Percentiles rank a stretch among this genome's conserved stretches.
These are phyloP conservation scores for Ctenodactylus gundi DNA, from an alignment of 2,113 vertebrate species.

Conservation along the genomic window DNA sequence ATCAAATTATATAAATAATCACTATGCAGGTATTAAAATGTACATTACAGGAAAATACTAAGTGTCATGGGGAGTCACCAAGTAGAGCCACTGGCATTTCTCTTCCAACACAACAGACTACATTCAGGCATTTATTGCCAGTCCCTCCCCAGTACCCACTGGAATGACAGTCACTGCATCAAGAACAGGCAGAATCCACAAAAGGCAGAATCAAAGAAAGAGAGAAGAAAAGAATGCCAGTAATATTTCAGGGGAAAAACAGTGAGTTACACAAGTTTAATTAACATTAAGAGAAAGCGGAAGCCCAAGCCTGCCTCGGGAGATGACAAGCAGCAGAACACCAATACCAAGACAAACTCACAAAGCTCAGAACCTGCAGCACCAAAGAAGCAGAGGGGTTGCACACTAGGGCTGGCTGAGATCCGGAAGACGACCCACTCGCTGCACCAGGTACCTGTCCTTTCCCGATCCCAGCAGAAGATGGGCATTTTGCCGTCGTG, in stretches of 20 bases:
- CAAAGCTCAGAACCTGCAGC: not conserved
- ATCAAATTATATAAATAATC: fast-evolving
- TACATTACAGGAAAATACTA: not conserved
- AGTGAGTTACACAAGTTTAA: not conserved
- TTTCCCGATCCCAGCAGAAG: not conserved
- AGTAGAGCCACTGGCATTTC: not conserved
- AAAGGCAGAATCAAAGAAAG: not conserved
- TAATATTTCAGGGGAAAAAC: not conserved
- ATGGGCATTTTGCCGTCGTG: not conserved
- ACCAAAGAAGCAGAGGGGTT: not conserved
- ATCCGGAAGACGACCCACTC: not conserved
- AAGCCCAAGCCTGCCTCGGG: too few species aligned
- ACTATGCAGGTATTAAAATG: not conserved
- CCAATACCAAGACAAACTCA: not conserved
- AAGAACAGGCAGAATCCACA: not conserved
- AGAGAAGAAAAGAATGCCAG: not conserved
- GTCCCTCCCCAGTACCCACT: not conserved
- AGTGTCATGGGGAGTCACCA: not conserved
- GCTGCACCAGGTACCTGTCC: not conserved
- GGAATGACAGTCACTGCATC: not conserved
- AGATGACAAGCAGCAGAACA: not conserved
- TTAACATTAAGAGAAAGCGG: not conserved
- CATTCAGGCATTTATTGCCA: not conserved
- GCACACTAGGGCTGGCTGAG: not conserved
- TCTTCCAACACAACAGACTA: not conserved